A percentile compares a stretch with the other conserved stretches of the same genome.
Evolutionary conservation across 2,113 vertebrate species (phyloP).

Genomic region (Anguilla japonica): DNA sequence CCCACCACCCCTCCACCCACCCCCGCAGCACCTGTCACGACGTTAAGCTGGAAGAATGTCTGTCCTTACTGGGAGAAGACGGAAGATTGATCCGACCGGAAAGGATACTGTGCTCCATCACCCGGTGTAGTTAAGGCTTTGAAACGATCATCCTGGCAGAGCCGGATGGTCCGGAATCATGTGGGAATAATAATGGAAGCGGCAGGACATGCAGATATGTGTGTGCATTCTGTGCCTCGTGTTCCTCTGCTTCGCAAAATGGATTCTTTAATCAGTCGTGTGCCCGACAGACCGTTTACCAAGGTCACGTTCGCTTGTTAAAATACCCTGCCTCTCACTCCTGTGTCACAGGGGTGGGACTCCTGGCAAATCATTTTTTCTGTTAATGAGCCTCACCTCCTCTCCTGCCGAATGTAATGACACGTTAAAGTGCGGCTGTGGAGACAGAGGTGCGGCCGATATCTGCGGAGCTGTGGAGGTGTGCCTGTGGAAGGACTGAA

Average conservation of each 20-base stretch:
- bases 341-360: neutral
- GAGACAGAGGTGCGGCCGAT: neutral
- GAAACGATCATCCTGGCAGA: neutral
- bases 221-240: neutral
- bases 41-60: neutral
- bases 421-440: neutral
- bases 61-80: neutral
- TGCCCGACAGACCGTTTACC: neutral
- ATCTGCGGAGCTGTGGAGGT: neutral
- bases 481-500: neutral
- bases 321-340: conserved; percentile 6
- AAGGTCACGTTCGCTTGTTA: neutral
- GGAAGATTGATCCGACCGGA: neutral
- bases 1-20: neutral
- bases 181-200: neutral
- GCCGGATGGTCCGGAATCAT: neutral
- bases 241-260: neutral
- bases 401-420: neutral
- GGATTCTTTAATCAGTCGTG: neutral
- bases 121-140: neutral
- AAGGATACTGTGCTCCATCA: neutral
- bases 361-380: neutral
- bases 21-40: neutral
- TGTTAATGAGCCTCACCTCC: conserved; percentile 10
- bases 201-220: neutral